These are phyloP conservation scores for Tachysurus vachellii DNA, from an alignment of 2,113 vertebrate species.

Conservation along the genomic window DNA sequence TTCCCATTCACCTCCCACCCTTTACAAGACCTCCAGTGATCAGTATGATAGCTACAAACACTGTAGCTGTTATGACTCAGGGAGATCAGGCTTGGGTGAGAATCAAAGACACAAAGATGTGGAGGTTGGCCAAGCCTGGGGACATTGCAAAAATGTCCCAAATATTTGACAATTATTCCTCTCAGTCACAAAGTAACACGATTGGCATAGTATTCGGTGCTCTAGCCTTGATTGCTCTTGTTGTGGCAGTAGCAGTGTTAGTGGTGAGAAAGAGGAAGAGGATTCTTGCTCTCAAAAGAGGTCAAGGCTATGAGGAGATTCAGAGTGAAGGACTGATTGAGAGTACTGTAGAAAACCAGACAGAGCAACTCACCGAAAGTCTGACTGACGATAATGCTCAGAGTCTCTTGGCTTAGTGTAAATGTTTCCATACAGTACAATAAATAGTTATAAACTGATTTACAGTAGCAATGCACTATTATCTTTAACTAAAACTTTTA, in stretches of 20 bases:
- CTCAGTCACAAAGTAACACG: slow-evolving; percentile 41
- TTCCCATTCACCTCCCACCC: slow-evolving; percentile 77
- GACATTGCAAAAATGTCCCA: slow-evolving; percentile 60
- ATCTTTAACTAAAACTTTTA: not conserved
- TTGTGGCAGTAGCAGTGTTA: slow-evolving; percentile 49
- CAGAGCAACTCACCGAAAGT: slow-evolving; percentile 15
- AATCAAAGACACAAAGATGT: slow-evolving; percentile 71
- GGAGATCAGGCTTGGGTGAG: slow-evolving; percentile 78
- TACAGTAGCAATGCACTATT: not conserved
- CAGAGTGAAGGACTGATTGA: slow-evolving; percentile 24
- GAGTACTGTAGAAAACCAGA: slow-evolving; percentile 23
- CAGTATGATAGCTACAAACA: slow-evolving; percentile 67
- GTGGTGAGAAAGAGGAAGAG: slow-evolving; percentile 46
- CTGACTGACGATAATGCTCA: slow-evolving; percentile 12
- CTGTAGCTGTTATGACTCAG: slow-evolving; percentile 79
- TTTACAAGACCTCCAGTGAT: slow-evolving; percentile 74
- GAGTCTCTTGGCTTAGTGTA: not conserved
- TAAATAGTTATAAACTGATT: not conserved
- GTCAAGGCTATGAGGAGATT: slow-evolving; percentile 46
- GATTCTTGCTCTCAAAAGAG: not conserved
- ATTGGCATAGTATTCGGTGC: slow-evolving; percentile 65
- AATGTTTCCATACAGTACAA: not conserved
- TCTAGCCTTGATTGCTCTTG: slow-evolving; percentile 53
- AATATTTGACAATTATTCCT: not conserved
- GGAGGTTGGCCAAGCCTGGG: slow-evolving; percentile 72